Evolutionary conservation across 2,113 vertebrate species (phyloP).

Genomic region (Cyprinodon tularosa): DNA sequence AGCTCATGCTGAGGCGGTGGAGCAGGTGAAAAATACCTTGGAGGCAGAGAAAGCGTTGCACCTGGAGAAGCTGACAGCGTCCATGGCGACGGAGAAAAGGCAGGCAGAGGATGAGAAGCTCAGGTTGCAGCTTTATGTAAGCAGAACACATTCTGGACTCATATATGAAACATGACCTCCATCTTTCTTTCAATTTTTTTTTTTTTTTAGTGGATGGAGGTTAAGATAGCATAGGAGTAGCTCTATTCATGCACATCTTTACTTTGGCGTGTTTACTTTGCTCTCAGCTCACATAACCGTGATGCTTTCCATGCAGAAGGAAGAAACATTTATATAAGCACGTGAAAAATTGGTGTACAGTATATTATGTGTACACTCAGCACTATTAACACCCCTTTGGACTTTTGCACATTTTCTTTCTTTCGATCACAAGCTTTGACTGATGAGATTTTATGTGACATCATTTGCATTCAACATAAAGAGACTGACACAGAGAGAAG

Average conservation of each 20-base stretch:
- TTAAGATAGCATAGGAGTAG: conserved; percentile 68
- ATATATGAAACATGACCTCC: conserved; percentile 9
- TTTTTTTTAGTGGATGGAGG: conserved; percentile 74
- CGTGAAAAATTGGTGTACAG: not conserved
- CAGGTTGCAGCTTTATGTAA: conserved; percentile 76
- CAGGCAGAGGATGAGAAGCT: conserved; percentile 63
- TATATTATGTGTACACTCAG: not conserved
- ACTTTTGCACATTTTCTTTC: not conserved
- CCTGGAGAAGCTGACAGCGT: conserved; percentile 53
- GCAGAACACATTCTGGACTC: conserved; percentile 3
- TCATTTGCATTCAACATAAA: too few relatives aligned
- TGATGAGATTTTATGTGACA: too few relatives aligned
- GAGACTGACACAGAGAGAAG: too few relatives aligned
- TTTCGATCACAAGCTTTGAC: not conserved
- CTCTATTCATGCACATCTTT: conserved; percentile 33
- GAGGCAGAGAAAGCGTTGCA: conserved; percentile 48
- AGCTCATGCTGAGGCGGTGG: conserved; percentile 59
- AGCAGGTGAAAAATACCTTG: conserved; percentile 68
- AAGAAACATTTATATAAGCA: not conserved
- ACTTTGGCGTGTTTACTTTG: conserved; percentile 3
- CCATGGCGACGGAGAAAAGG: conserved; percentile 56
- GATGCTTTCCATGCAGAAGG: not conserved
- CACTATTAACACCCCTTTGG: not conserved
- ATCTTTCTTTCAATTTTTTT: conserved; percentile 37
- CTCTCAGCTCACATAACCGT: not conserved